These are phyloP conservation scores for Polietes domitor DNA, from an alignment of 2,888 invertebrate genomes.

Conservation along the genomic window DNA sequence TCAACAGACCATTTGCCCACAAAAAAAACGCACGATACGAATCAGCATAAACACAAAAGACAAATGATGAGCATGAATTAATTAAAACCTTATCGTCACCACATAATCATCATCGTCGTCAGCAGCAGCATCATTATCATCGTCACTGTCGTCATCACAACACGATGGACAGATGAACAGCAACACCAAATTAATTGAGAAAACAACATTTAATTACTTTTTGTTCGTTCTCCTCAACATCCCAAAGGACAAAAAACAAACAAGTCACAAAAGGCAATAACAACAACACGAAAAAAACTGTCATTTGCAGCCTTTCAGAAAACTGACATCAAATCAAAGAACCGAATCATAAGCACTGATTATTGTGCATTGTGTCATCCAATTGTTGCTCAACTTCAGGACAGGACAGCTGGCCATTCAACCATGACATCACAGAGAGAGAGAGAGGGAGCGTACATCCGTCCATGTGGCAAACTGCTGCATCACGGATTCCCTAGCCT, in stretches of 20 bases:
- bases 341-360: conserved; percentile 25
- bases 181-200: conserved; percentile 8
- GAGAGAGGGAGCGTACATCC: too few relatives aligned
- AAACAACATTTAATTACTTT: conserved; percentile 31
- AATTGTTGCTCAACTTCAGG: neutral
- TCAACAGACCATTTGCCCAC: too few relatives aligned
- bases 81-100: conserved; percentile 51
- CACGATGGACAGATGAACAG: neutral
- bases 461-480: neutral
- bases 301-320: neutral
- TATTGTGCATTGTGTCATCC: conserved; percentile 20
- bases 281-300: neutral
- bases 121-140: neutral
- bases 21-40: too few relatives aligned
- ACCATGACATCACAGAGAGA: neutral
- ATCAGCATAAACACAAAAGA: neutral
- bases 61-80: conserved; percentile 38
- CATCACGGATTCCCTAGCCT: too few relatives aligned
- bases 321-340: neutral
- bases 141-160: neutral
- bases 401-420: neutral
- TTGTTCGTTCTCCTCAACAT: neutral
- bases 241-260: neutral
- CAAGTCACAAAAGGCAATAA: neutral
- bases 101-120: conserved; percentile 20